Evolutionary conservation across 2,797 vertebrate genomes (phyloP), one percentile per base, ranked within the genome.

Genomic region (Florisuga fusca): DNA sequence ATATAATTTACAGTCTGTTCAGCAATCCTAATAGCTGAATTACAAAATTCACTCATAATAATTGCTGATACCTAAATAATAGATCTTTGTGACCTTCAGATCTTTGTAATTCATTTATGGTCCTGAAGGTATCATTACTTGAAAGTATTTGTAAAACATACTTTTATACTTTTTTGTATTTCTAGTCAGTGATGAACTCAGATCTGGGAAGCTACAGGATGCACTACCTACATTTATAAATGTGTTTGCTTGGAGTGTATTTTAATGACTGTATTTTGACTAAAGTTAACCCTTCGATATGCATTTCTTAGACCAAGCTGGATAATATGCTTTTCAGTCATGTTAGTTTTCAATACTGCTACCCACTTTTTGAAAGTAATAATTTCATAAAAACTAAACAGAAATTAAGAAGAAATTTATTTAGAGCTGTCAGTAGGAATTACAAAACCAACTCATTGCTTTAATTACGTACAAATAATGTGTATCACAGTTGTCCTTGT

Each of bases 81-180:
- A 80, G 12, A 78, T 43, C 55, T 86, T 76, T 45, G 51, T 83
- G 66, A 84, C 58, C 16, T 85, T 67, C 14, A 38, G 43, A 84
- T 81, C 77, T 93, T 72, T 78, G 14, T 36, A 86, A 66, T 78
- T 84, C 19, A 69, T 91, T 72, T 82, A 50, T 69, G 88, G 34
- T 78, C 69, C 87, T 88, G 69, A 84, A 92, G 76, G 43, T 90
- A 93, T 75, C 29, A 46, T 82, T 85, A 85, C 81, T 59, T 78
- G 48, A 86, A 89, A 92, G 29, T 22, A 75, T 66, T 84, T 91
- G 51, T 74, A 78, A 95, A 93, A 78, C 2, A 59, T 41, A 43
- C 14, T 45, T 84, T 46, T 81, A 59, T 41, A 43, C 14, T 45
- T 84, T 46, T 81, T 66, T 63, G 57, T 84, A 81, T 88, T 81